Conservation (phyloP, 2,888 invertebrate species). For the Phorcus lineatus region DNA sequence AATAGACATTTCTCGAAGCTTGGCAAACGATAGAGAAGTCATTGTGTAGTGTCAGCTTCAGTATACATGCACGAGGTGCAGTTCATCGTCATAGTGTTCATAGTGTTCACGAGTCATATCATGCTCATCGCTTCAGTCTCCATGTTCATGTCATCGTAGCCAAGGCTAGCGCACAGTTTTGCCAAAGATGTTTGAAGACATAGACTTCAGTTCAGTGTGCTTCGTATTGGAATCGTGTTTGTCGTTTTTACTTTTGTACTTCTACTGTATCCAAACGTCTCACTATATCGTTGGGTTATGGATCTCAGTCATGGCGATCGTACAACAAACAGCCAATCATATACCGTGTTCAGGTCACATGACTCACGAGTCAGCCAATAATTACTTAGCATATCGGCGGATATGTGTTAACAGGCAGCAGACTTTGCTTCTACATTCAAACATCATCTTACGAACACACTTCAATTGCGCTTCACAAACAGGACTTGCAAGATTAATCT, state of each 20-base stretch:
- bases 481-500: too few species aligned
- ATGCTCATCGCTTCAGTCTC: background rate
- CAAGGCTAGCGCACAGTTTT: constrained; percentile 11
- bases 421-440: constrained; percentile 17
- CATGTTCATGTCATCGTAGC: constrained; percentile 10
- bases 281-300: background rate
- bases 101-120: background rate
- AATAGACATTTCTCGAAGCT: constrained; percentile 51
- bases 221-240: background rate
- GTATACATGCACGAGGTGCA: background rate
- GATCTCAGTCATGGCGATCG: constrained; percentile 9
- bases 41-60: constrained; percentile 49
- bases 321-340: constrained; percentile 4
- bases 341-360: background rate
- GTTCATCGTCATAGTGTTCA: constrained; percentile 14
- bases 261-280: background rate
- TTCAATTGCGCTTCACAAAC: too few species aligned
- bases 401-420: constrained; percentile 12
- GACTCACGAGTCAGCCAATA: constrained; percentile 17
- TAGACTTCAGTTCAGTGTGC: constrained; percentile 6
- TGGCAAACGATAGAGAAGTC: constrained; percentile 59
- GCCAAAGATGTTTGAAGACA: background rate
- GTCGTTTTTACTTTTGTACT: constrained; percentile 4
- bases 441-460: too few species aligned
- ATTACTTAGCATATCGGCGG: constrained; percentile 4